Evolutionary conservation across 2,113 vertebrate species (phyloP), one percentile per base, ranked within the genome.

Genomic region (Apodemus sylvaticus): DNA sequence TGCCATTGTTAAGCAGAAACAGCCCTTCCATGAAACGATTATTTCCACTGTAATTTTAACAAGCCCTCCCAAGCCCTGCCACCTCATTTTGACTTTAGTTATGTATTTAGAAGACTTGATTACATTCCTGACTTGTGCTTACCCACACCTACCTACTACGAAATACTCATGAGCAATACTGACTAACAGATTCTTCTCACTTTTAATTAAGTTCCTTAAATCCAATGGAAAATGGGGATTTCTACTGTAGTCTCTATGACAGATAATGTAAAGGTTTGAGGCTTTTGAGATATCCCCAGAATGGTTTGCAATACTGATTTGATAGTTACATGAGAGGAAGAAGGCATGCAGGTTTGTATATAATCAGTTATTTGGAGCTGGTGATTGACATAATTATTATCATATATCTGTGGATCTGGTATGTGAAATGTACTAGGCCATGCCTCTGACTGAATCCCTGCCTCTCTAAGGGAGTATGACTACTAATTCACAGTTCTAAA

Each of bases 201-300:
- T 85, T 66, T 81, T 48, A 70, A 10, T 88, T 64, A 94, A 81
- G 51, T 29, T 86, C 42, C 45, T 26, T 34, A 77, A 62, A 73
- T 76, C 48, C 42, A 85, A 11, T 1, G 53, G 89, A 90, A 92
- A 55, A 39, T 31, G 62, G 3, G 88, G 90, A 95, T 36, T 95
- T 20, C 8, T 95, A 58, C 26, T 90, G 11, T 87, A 73, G 60
- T 68, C 86, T 86, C 92, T 90, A 48, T 36, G 22, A 26, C 12
- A 88, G 81, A 71, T 66, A 88, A 93, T 93, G 88, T 55, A 86
- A 60, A 91, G 77, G 68, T 58, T 91, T 79, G 60, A 66, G 11
- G 79, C 34, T 53, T 91, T 31, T 45, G 82, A 81, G 13, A 1
- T 45, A 76, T 17, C 64, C 76, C 51, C 73, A 0, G 71, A 89